A percentile compares a stretch with the other conserved stretches of the same genome.
Evolutionary conservation across 2,888 invertebrate species (phyloP).

Genomic region (Lordiphosa fenestrarum): DNA sequence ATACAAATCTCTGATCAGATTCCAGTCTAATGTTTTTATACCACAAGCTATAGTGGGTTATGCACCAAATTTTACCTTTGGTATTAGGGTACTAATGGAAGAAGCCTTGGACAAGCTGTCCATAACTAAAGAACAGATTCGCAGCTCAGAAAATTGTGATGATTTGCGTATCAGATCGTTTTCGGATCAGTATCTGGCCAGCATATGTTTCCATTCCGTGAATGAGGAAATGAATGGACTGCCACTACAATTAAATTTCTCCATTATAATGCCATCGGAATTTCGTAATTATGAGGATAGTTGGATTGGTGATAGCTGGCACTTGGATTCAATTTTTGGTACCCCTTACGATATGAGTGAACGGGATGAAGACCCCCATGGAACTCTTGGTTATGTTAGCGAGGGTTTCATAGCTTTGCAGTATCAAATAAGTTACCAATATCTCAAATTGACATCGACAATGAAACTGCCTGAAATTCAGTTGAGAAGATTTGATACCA

Average conservation of each 20-base stretch:
- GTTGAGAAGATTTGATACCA: conserved; percentile 84
- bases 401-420: conserved; percentile 86
- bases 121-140: conserved; percentile 1
- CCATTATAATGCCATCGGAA: conserved; percentile 48
- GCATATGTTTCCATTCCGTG: conserved; percentile 43
- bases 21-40: conserved; percentile 43
- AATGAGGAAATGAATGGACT: conserved; percentile 25
- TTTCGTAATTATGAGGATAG: conserved; percentile 36
- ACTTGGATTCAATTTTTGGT: conserved; percentile 44
- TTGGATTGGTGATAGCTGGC: conserved; percentile 48
- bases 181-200: conserved; percentile 34
- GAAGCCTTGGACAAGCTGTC: conserved; percentile 14
- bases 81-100: conserved; percentile 26
- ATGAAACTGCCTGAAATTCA: conserved; percentile 59
- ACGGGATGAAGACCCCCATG: conserved; percentile 74
- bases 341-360: conserved; percentile 52
- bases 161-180: conserved; percentile 22
- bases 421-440: conserved; percentile 81
- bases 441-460: conserved; percentile 35
- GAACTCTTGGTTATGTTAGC: conserved; percentile 82
- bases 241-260: conserved; percentile 30
- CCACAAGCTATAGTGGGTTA: conserved; percentile 39
- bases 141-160: conserved; percentile 28
- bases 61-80: conserved; percentile 41
- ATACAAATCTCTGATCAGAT: conserved; percentile 22